phyloP scores from a whole-genome alignment of 2,888 invertebrate genomes.

The Thereva unica region DNA sequence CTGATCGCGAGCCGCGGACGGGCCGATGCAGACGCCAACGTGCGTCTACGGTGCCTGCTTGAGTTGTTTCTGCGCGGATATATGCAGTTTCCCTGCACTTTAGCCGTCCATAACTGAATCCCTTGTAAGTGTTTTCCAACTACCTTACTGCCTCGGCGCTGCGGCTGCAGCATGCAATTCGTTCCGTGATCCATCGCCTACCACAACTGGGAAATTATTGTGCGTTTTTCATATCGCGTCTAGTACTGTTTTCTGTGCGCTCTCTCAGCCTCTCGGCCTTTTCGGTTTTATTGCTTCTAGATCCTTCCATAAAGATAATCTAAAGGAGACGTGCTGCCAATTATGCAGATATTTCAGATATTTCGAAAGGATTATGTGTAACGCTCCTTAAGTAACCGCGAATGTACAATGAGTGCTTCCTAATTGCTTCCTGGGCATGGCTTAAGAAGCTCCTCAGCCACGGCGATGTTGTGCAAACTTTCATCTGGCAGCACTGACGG shows the following conservation, averaged over 20 bases:
- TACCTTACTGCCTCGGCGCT: not conserved
- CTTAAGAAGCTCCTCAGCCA: too few relatives aligned
- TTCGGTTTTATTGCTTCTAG: conserved; percentile 13
- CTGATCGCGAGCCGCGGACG: conserved; percentile 27
- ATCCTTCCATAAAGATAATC: not conserved
- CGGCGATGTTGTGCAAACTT: not conserved
- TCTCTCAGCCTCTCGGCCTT: conserved; percentile 20
- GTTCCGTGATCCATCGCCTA: conserved; percentile 36
- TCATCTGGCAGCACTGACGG: not conserved
- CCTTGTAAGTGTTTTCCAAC: conserved; percentile 23
- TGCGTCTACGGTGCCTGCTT: conserved; percentile 24
- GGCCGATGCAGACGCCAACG: conserved; percentile 27
- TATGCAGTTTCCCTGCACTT: conserved; percentile 3
- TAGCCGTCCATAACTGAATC: conserved; percentile 33
- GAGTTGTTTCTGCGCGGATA: not conserved
- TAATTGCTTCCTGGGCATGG: too few relatives aligned
- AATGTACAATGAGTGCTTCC: too few relatives aligned
- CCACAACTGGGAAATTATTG: conserved; percentile 35
- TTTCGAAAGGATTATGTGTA: too few relatives aligned
- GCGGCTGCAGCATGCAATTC: conserved; percentile 12
- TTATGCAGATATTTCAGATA: too few relatives aligned
- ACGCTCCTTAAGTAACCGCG: too few relatives aligned
- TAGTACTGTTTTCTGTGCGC: conserved; percentile 21
- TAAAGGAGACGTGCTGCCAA: too few relatives aligned
- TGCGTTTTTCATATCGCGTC: conserved; percentile 29